A percentile compares a stretch with the other conserved stretches of the same genome.
phyloP scores from a whole-genome alignment of 2,113 vertebrate species.

The Atlantisia rogersi region DNA sequence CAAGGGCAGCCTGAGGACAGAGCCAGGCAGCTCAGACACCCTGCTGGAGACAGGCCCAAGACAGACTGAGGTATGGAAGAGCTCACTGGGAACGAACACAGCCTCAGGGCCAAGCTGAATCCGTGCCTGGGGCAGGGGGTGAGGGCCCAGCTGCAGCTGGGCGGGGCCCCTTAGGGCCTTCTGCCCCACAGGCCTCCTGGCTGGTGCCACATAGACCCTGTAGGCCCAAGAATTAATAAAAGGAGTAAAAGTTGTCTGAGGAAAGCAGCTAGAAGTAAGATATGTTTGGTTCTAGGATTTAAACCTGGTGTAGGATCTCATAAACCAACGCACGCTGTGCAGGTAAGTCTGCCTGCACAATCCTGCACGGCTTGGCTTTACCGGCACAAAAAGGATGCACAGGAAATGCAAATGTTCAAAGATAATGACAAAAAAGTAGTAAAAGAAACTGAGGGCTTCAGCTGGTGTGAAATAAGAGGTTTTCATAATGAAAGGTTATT shows the following conservation, averaged over 20 bases:
- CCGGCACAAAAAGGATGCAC: accelerated
- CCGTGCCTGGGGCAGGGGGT: accelerated
- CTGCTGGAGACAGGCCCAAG: accelerated
- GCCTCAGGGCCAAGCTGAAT: background rate
- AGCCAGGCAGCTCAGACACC: accelerated
- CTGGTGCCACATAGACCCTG: accelerated
- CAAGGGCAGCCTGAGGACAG: accelerated
- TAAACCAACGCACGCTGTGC: accelerated
- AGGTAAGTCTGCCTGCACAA: too few relatives aligned
- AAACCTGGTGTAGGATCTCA: accelerated
- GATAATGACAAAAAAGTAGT: background rate
- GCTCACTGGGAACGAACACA: accelerated
- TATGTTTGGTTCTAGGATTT: background rate
- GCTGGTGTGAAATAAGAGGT: background rate
- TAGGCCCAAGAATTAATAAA: accelerated
- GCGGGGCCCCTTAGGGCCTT: accelerated
- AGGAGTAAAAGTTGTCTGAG: background rate
- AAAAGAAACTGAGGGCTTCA: background rate
- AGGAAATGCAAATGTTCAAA: background rate
- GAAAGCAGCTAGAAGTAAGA: background rate
- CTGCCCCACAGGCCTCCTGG: background rate
- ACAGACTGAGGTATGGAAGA: background rate
- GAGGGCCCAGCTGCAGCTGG: background rate
- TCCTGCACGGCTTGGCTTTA: background rate
- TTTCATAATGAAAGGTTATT: background rate